Percentiles rank a stretch among this genome's conserved stretches.
These are phyloP conservation scores for Pangasianodon gigas DNA, from an alignment of 2,113 vertebrate species.

Conservation along the genomic window DNA sequence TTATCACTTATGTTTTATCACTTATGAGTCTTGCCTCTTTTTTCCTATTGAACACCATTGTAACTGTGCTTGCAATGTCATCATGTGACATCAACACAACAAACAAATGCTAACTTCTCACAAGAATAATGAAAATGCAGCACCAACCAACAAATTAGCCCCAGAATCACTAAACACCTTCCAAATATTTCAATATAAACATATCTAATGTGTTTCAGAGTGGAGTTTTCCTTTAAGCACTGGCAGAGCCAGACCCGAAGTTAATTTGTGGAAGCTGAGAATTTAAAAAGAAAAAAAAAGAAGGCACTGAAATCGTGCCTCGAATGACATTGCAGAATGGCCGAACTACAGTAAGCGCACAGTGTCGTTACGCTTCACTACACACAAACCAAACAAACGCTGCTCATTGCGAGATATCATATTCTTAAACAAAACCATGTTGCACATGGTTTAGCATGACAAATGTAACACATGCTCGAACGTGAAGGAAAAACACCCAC, in stretches of 20 bases:
- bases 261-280: neutral
- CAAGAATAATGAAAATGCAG: neutral
- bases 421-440: constrained; percentile 24
- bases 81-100: neutral
- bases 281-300: neutral
- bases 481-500: constrained; percentile 3
- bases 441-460: constrained; percentile 1
- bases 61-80: neutral
- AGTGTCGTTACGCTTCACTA: neutral
- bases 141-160: neutral
- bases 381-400: neutral
- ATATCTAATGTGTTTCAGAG: neutral
- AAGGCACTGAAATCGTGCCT: neutral
- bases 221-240: neutral
- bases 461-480: constrained; percentile 10
- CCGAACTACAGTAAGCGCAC: neutral
- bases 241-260: neutral
- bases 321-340: neutral
- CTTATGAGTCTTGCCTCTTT: neutral
- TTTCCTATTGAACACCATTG: neutral
- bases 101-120: neutral
- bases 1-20: neutral
- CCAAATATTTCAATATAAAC: neutral
- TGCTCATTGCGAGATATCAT: neutral
- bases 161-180: neutral